Percentiles rank a stretch among this genome's conserved stretches.
Evolutionary conservation across 2,113 vertebrate species (phyloP).

Genomic region (Bos javanicus): DNA sequence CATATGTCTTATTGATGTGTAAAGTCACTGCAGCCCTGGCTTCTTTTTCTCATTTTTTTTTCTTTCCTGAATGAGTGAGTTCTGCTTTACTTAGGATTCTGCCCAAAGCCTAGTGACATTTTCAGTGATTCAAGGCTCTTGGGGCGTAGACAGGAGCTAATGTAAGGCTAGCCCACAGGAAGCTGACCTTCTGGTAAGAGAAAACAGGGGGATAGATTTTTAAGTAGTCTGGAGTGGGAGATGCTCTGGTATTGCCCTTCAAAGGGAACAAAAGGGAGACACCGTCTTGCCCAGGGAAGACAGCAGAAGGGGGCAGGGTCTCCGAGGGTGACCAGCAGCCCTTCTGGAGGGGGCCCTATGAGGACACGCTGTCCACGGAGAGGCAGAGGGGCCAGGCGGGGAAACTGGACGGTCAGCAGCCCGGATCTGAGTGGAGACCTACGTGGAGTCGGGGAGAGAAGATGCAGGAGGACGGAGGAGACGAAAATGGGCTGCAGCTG

Average conservation of each 20-base stretch:
- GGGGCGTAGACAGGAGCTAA: neutral
- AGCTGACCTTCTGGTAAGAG: neutral
- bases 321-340: neutral
- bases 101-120: neutral
- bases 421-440: neutral
- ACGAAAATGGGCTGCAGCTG: neutral
- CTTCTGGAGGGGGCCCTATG: neutral
- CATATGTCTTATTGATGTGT: slow-evolving; percentile 43
- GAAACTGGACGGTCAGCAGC: neutral
- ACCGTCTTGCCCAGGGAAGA: no score
- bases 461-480: neutral
- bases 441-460: neutral
- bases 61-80: neutral
- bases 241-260: neutral
- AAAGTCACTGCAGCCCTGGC: slow-evolving; percentile 30
- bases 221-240: neutral
- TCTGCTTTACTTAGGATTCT: neutral
- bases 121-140: neutral
- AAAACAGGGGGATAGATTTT: neutral
- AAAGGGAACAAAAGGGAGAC: neutral
- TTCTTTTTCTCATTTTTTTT: neutral
- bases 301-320: neutral
- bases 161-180: neutral
- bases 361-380: accelerated
- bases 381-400: neutral